These are phyloP conservation scores for Microctonus hyperodae DNA, from an alignment of 2,888 invertebrate species.

Conservation along the genomic window DNA sequence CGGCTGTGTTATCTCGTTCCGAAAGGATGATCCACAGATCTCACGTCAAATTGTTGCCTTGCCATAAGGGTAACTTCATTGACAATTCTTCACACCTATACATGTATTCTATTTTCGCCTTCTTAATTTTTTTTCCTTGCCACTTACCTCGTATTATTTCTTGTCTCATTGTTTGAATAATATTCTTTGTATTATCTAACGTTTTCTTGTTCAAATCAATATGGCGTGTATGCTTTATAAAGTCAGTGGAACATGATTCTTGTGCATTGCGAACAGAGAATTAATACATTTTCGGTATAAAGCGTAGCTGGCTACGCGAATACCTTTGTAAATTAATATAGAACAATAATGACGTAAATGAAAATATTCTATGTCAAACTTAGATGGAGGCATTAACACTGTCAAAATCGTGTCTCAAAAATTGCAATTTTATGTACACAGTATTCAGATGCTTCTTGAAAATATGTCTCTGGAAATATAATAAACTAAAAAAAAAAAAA, in stretches of 20 bases:
- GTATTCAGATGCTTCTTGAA: neutral
- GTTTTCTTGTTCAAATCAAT: neutral
- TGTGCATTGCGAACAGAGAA: neutral
- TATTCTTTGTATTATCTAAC: neutral
- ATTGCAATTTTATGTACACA: neutral
- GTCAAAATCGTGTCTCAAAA: neutral
- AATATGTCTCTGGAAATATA: constrained; percentile 7
- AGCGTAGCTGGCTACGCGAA: constrained; percentile 51
- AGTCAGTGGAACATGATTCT: constrained; percentile 4
- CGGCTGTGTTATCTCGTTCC: constrained; percentile 33
- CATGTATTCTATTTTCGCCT: constrained; percentile 1
- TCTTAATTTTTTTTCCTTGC: neutral
- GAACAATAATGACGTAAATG: neutral
- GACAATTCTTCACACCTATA: neutral
- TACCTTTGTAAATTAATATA: constrained; percentile 29
- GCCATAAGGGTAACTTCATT: neutral
- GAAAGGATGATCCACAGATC: constrained; percentile 33
- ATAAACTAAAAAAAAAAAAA: neutral
- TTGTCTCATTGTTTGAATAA: neutral
- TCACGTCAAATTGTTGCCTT: constrained; percentile 21
- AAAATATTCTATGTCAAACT: too few species aligned
- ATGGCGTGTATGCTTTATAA: neutral
- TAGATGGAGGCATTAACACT: too few species aligned
- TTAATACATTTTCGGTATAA: constrained; percentile 33
- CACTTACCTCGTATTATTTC: neutral